Evolutionary conservation across 2,888 invertebrate species (phyloP).

Genomic region (Sceliomorpha sp.): DNA sequence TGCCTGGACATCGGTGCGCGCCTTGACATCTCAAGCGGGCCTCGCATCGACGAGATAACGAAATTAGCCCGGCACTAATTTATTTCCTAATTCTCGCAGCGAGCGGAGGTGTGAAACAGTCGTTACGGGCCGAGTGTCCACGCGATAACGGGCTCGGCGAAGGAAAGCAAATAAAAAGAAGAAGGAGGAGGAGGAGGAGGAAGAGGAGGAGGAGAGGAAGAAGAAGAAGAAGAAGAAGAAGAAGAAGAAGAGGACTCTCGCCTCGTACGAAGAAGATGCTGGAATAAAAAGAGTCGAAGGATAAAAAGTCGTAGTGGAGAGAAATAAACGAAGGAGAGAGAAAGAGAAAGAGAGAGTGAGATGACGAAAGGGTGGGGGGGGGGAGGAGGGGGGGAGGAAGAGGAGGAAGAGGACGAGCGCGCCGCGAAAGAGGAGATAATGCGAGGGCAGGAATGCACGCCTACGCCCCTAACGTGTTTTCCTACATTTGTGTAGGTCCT

Average conservation of each 20-base stretch:
- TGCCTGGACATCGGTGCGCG: conserved; percentile 34
- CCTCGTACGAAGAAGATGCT: conserved; percentile 50
- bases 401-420: conserved; percentile 53
- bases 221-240: conserved; percentile 18
- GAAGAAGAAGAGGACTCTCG: conserved; percentile 13
- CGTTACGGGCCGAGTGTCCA: conserved; percentile 74
- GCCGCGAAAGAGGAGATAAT: conserved; percentile 70
- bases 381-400: conserved; percentile 51
- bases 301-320: conserved; percentile 37
- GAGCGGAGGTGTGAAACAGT: conserved; percentile 79
- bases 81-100: conserved; percentile 79
- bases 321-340: conserved; percentile 32
- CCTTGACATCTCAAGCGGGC: conserved; percentile 63
- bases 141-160: conserved; percentile 72
- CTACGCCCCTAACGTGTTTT: conserved; percentile 75
- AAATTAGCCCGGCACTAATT: conserved; percentile 79
- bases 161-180: conserved; percentile 43
- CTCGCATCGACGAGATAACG: conserved; percentile 74
- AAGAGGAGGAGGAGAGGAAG: too few species aligned
- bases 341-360: conserved; percentile 14
- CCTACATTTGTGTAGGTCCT: conserved; percentile 70
- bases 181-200: conserved; percentile 20
- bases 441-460: conserved; percentile 76
- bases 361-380: conserved; percentile 37
- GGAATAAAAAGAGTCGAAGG: conserved; percentile 38